These are phyloP conservation scores for Seira musarum DNA, from an alignment of 2,888 invertebrate species.

Conservation along the genomic window DNA sequence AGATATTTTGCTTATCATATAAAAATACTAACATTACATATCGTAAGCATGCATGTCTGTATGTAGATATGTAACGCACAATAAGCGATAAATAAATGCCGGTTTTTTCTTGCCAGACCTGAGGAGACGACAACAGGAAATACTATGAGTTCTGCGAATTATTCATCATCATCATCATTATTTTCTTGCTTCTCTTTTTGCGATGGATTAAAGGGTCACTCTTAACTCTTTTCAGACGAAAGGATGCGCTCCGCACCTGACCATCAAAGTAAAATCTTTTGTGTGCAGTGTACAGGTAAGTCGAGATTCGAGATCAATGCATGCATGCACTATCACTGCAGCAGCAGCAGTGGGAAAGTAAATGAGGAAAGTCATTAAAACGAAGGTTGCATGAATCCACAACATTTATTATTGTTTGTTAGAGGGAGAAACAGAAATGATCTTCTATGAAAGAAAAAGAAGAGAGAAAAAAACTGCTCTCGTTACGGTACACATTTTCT, in stretches of 20 bases:
- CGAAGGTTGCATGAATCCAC: not conserved
- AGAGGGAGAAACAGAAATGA: not conserved
- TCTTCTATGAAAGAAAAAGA: too few relatives aligned
- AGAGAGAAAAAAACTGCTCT: not conserved
- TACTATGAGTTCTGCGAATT: constrained; percentile 46
- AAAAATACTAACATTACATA: too few relatives aligned
- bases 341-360: too few relatives aligned
- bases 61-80: not conserved
- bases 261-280: not conserved
- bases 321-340: too few relatives aligned
- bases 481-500: not conserved
- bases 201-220: not conserved
- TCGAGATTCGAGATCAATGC: not conserved
- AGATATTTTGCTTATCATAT: not conserved
- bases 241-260: not conserved
- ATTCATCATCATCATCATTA: constrained; percentile 18
- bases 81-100: not conserved
- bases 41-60: not conserved
- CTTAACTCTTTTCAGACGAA: not conserved
- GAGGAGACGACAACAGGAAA: constrained; percentile 35
- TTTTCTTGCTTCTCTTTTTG: not conserved
- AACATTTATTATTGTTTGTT: not conserved
- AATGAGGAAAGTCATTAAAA: not conserved
- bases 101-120: constrained; percentile 1
- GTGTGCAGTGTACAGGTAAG: not conserved